These are phyloP conservation scores for Phalacrocorax aristotelis DNA, from an alignment of 2,113 vertebrate genomes.

Conservation along the genomic window DNA sequence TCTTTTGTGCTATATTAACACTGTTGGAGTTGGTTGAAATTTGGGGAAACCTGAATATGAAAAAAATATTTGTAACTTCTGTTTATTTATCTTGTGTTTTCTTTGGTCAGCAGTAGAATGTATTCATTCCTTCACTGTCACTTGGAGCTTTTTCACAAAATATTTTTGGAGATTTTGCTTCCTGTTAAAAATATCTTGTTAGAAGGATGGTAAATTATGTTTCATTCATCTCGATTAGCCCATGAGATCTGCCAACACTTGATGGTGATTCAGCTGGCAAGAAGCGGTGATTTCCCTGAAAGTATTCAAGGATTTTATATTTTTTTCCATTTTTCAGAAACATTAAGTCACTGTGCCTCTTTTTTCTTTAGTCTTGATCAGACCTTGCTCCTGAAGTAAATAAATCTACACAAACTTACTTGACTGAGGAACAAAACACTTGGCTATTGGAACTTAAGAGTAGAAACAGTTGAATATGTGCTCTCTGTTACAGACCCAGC, in stretches of 20 bases:
- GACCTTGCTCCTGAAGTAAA: not conserved
- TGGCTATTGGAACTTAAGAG: not conserved
- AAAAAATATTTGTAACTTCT: not conserved
- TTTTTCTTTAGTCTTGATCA: not conserved
- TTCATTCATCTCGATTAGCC: not conserved
- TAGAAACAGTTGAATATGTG: not conserved
- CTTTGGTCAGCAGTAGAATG: not conserved
- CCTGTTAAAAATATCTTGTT: not conserved
- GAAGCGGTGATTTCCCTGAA: not conserved
- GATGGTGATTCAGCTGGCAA: not conserved
- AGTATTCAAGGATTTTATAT: not conserved
- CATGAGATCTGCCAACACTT: not conserved
- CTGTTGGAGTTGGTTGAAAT: not conserved
- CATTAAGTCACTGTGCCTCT: not conserved
- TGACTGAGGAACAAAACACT: not conserved
- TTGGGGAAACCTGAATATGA: not conserved
- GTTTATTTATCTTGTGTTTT: not conserved
- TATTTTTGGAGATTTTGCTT: not conserved
- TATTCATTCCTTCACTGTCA: not conserved
- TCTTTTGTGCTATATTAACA: not conserved
- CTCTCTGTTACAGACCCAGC: not conserved
- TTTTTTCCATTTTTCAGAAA: not conserved
- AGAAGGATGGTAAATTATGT: not conserved
- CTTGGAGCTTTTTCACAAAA: not conserved
- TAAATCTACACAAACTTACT: not conserved